Conservation (phyloP, 2,113 vertebrate species). For the Herpailurus yagouaroundi region DNA sequence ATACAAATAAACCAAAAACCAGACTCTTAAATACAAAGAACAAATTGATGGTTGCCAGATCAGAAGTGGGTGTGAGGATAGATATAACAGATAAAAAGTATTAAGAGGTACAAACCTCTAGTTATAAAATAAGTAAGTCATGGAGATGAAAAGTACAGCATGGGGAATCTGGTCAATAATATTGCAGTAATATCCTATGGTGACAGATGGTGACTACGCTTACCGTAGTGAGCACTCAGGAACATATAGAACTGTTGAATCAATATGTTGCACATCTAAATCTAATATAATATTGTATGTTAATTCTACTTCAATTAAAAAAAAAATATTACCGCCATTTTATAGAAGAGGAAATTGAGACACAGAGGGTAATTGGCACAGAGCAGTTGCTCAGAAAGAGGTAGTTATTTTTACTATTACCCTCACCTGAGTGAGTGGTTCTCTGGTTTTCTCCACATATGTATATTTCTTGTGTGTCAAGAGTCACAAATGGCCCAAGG, state of each 20-base stretch:
- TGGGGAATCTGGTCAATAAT: neutral
- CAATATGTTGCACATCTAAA: neutral
- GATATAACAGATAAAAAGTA: neutral
- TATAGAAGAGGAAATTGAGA: neutral
- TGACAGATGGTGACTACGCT: neutral
- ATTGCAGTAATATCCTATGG: neutral
- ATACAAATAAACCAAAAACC: neutral
- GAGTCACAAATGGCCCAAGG: neutral
- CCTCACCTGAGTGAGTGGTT: neutral
- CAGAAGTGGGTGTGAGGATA: neutral
- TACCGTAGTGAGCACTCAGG: neutral
- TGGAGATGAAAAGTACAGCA: neutral
- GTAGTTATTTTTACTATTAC: neutral
- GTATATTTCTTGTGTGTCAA: neutral
- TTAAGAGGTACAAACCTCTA: neutral
- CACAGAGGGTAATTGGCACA: neutral
- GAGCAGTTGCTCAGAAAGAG: neutral
- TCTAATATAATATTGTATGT: neutral
- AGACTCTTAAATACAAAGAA: neutral
- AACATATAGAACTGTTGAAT: neutral
- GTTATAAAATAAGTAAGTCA: neutral
- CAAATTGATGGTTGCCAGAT: neutral
- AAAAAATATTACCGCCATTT: neutral
- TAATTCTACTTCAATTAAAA: neutral
- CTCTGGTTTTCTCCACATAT: constrained; percentile 31